Evolutionary conservation across 2,113 vertebrate genomes (phyloP).

Genomic region (Campylomormyrus numenius): DNA sequence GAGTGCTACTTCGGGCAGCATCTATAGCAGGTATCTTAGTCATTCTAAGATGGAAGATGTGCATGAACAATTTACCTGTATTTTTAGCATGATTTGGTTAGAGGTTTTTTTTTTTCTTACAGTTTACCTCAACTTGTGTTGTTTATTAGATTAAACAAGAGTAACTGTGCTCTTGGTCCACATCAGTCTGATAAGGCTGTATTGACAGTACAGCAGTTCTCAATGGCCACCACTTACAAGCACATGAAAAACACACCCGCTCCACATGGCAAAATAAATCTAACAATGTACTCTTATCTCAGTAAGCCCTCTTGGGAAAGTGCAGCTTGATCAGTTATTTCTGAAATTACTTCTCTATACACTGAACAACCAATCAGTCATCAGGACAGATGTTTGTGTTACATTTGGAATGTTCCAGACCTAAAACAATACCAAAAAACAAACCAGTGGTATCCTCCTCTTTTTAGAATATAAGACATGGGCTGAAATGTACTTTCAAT

Average conservation of each 20-base stretch:
- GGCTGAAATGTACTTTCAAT: neutral
- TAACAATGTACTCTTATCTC: slow-evolving; percentile 32
- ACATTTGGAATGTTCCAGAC: slow-evolving; percentile 43
- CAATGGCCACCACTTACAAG: slow-evolving; percentile 5
- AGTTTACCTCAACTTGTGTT: neutral
- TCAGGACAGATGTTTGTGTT: neutral
- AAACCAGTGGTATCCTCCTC: neutral
- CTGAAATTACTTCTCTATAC: slow-evolving; percentile 22
- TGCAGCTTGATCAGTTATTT: slow-evolving; percentile 18
- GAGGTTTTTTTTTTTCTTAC: neutral
- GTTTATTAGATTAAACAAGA: neutral
- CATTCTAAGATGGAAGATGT: neutral
- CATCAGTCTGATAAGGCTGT: neutral
- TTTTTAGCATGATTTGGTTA: neutral
- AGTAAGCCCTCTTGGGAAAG: slow-evolving; percentile 32
- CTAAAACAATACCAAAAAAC: neutral
- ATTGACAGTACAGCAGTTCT: neutral
- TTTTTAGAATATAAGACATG: neutral
- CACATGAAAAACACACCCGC: slow-evolving; percentile 20
- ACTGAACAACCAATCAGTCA: slow-evolving; percentile 14
- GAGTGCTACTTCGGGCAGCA: neutral
- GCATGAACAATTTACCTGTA: neutral
- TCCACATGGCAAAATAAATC: slow-evolving; percentile 27
- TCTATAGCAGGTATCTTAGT: neutral
- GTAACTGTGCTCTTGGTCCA: neutral